Percentiles rank a stretch among this genome's conserved stretches.
Conservation (phyloP, 2,797 vertebrate species). For the Morelia viridis region DNA sequence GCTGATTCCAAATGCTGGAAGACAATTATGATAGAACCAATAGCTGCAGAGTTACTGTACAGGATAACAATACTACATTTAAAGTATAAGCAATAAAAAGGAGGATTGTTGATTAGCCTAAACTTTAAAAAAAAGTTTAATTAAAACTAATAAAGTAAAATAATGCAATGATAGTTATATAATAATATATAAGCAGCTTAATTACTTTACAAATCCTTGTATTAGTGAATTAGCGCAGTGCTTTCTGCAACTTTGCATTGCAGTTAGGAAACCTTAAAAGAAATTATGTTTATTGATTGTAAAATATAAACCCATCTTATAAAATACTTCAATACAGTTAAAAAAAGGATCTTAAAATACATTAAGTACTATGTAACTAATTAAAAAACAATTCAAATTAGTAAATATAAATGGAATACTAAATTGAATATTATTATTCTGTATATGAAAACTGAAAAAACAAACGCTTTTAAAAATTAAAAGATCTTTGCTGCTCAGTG, state of each 20-base stretch:
- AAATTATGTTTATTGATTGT: background rate
- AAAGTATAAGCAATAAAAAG: background rate
- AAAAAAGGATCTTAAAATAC: background rate
- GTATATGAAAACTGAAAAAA: background rate
- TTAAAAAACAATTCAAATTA: constrained; percentile 3
- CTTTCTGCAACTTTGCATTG: background rate
- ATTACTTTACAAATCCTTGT: background rate
- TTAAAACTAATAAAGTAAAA: constrained; percentile 10
- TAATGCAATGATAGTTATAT: background rate
- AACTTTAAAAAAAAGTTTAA: background rate
- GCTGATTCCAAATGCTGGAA: constrained; percentile 72
- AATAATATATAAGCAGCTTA: background rate
- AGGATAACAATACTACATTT: background rate
- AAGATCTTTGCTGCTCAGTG: background rate
- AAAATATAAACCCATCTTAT: background rate
- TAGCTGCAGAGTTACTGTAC: background rate
- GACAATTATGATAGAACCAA: background rate
- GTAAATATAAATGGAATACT: background rate
- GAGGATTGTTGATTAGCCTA: background rate
- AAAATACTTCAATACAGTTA: background rate
- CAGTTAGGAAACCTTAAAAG: background rate
- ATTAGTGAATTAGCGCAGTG: background rate
- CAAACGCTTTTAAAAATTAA: background rate
- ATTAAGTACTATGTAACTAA: background rate
- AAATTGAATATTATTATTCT: background rate